phyloP scores from a whole-genome alignment of 2,797 vertebrate genomes.

The Dryobates pubescens region DNA sequence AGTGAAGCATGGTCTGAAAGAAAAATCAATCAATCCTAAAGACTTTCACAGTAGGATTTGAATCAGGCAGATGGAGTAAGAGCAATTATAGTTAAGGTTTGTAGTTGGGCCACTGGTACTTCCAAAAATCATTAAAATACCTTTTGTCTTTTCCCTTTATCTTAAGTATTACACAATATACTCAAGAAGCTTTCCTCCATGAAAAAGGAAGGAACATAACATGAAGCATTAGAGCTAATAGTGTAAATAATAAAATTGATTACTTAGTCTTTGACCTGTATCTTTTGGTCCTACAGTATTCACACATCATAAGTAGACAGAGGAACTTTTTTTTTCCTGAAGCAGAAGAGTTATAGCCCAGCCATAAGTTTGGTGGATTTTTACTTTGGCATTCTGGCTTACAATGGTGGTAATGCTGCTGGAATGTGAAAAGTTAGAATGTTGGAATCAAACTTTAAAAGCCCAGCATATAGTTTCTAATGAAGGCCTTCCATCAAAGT shows the following conservation, averaged over 20 bases:
- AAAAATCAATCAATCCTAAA: neutral
- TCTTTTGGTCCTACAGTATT: neutral
- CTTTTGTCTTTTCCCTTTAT: neutral
- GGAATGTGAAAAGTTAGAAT: neutral
- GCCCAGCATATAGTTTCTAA: neutral
- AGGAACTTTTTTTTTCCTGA: neutral
- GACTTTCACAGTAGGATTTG: neutral
- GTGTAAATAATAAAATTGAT: neutral
- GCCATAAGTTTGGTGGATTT: neutral
- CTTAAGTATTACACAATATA: neutral
- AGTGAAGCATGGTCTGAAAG: neutral
- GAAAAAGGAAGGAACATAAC: neutral
- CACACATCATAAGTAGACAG: neutral
- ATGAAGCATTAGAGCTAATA: neutral
- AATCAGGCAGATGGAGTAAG: neutral
- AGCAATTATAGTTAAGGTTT: neutral
- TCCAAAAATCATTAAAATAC: neutral
- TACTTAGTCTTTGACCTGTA: neutral
- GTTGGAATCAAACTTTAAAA: neutral
- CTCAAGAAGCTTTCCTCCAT: neutral
- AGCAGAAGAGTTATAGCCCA: neutral
- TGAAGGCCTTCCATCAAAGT: neutral
- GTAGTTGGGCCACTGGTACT: neutral
- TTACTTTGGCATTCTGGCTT: neutral
- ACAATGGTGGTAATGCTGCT: neutral